Evolutionary conservation across 2,113 vertebrate species (phyloP), one percentile per base, ranked within the genome.

Genomic region (Procavia capensis): DNA sequence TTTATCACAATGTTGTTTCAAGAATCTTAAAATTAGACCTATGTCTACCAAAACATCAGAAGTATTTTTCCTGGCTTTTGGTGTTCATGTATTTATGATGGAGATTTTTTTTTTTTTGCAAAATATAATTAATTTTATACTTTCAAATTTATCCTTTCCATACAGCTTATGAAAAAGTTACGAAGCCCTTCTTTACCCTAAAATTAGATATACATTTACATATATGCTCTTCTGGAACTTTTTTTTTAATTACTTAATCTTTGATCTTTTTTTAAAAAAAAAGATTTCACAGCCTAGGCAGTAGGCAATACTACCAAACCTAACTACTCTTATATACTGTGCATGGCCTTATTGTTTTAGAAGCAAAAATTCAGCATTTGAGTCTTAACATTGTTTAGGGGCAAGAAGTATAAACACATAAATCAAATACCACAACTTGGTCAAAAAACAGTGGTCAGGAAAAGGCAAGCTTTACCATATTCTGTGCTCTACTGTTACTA

Each of bases 21-120:
- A n/a, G n/a, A n/a, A n/a, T 68, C 13, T 86, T 86, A 91, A 81
- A 82, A 82, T 93, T 85, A 90, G 54, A 85, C 22, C 85, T 85
- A 45, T 24, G 29, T 50, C 50, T 88, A 88, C 59, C 27, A 94
- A 90, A 70, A 13, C 7, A 19, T 79, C 47, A 89, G 6, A 95
- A 92, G 41, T 41, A 79, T 29, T 43, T 34, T 70, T 83, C 8
- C 31, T 34, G 10, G 41, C 70, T 74, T 2, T 27, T 59, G 6
- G 24, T 89, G 59, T 9, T 80, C 70, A 78, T 66, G 70, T 90
- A 61, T 8, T 92, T 84, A 78, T 63, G 24, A 72, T 70, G 24
- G 34, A 39, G 64, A 43, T 3, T 31, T 6, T 43, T 78, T 87
- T 16, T 25, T 29, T 22, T 17, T 31, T 1, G 17, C 29, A 45